A percentile compares a stretch with the other conserved stretches of the same genome.
Evolutionary conservation across 2,113 vertebrate species (phyloP).

Genomic region (Boleophthalmus pectinirostris): DNA sequence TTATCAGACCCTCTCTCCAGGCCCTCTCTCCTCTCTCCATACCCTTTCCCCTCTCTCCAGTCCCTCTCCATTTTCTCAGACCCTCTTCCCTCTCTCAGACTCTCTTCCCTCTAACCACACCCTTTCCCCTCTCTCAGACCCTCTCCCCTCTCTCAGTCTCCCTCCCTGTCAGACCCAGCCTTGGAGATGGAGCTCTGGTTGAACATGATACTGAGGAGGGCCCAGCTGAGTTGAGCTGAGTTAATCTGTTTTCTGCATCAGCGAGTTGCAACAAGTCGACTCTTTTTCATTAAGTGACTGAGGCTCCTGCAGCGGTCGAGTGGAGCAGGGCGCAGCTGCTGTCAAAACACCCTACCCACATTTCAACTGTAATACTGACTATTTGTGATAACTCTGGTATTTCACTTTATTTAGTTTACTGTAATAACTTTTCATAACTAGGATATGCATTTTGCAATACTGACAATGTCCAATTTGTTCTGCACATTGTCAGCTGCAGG

Average conservation of each 20-base stretch:
- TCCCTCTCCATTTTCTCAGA: not conserved
- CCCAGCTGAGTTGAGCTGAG: slow-evolving; percentile 72
- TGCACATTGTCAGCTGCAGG: too few species aligned
- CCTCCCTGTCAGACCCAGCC: slow-evolving; percentile 18
- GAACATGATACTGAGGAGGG: slow-evolving; percentile 56
- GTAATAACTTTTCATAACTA: not conserved
- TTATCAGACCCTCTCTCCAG: too few species aligned
- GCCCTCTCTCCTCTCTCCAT: too few species aligned
- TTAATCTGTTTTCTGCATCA: slow-evolving; percentile 81
- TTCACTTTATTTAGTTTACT: not conserved
- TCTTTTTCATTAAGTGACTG: slow-evolving; percentile 76
- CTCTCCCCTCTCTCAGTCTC: not conserved
- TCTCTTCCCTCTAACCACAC: too few species aligned
- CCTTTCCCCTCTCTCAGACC: too few species aligned
- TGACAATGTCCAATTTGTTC: not conserved
- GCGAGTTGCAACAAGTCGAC: slow-evolving; percentile 76
- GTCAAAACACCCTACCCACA: slow-evolving; percentile 48
- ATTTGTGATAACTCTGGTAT: slow-evolving; percentile 12
- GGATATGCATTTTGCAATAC: not conserved
- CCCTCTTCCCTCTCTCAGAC: too few species aligned
- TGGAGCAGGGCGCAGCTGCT: slow-evolving; percentile 52
- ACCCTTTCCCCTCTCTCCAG: not conserved
- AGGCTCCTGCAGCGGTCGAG: slow-evolving; percentile 60
- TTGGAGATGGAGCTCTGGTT: slow-evolving; percentile 54
- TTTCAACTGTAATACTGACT: not conserved